A percentile compares a stretch with the other conserved stretches of the same genome.
phyloP scores from a whole-genome alignment of 2,113 vertebrate species.

The Theristicus caerulescens region DNA sequence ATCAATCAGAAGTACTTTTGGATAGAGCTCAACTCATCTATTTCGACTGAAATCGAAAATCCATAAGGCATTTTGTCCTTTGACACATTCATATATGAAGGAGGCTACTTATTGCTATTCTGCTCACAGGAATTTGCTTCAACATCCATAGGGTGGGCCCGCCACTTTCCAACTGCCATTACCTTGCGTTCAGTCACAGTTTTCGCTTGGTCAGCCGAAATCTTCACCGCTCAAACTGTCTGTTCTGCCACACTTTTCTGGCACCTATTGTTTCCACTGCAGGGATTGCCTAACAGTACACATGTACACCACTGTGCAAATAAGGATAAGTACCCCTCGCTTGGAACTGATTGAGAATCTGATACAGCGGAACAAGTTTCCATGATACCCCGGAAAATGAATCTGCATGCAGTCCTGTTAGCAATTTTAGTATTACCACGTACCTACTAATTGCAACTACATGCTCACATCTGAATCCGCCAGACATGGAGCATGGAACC shows the following conservation, averaged over 20 bases:
- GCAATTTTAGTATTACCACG: neutral
- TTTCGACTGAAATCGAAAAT: neutral
- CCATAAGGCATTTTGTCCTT: neutral
- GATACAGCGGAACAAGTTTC: neutral
- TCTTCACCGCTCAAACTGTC: neutral
- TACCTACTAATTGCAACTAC: neutral
- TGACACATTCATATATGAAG: neutral
- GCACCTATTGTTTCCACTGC: neutral
- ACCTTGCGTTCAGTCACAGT: neutral
- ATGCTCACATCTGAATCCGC: neutral
- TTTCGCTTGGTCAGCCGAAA: neutral
- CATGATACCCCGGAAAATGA: neutral
- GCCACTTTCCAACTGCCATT: neutral
- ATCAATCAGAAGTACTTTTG: neutral
- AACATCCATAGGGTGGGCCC: neutral
- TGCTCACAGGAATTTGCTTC: neutral
- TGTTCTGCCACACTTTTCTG: neutral
- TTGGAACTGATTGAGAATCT: neutral
- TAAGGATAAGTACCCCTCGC: neutral
- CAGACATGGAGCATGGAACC: neutral
- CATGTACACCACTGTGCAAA: neutral
- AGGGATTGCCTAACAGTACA: neutral
- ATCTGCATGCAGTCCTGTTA: neutral
- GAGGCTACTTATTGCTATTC: neutral
- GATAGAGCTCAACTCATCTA: neutral